A percentile compares a stretch with the other conserved stretches of the same genome.
phyloP scores from a whole-genome alignment of 2,797 vertebrate species.

The Knipowitschia caucasica region DNA sequence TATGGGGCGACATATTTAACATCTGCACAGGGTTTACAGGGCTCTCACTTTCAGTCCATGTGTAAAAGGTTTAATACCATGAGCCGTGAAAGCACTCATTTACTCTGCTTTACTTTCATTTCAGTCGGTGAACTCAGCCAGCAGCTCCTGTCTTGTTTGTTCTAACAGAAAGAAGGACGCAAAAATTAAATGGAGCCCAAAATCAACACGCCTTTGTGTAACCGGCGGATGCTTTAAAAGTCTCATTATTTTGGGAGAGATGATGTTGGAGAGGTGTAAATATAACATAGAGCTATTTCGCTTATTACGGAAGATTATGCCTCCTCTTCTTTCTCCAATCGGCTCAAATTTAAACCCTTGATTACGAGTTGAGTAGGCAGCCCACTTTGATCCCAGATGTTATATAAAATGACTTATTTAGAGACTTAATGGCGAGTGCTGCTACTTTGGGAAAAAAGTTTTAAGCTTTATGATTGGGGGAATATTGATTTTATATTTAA shows the following conservation, averaged over 20 bases:
- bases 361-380: background rate
- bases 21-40: too few relatives aligned
- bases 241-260: background rate
- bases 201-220: slow-evolving; percentile 1
- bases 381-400: background rate
- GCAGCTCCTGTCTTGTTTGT: background rate
- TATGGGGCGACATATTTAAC: too few relatives aligned
- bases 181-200: background rate
- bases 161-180: background rate
- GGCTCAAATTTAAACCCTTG: background rate
- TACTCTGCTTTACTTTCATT: slow-evolving; percentile 2
- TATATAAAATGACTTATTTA: background rate
- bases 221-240: background rate
- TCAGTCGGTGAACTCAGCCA: background rate
- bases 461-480: background rate
- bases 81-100: slow-evolving; percentile 1
- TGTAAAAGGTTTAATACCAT: background rate
- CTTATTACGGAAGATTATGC: background rate
- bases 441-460: background rate
- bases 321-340: background rate
- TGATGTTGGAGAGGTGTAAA: background rate
- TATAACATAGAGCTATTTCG: background rate
- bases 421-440: background rate
- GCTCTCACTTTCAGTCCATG: slow-evolving; percentile 8
- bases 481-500: too few relatives aligned